phyloP scores from a whole-genome alignment of 2,113 vertebrate genomes.

The Emydura subglobosa region DNA sequence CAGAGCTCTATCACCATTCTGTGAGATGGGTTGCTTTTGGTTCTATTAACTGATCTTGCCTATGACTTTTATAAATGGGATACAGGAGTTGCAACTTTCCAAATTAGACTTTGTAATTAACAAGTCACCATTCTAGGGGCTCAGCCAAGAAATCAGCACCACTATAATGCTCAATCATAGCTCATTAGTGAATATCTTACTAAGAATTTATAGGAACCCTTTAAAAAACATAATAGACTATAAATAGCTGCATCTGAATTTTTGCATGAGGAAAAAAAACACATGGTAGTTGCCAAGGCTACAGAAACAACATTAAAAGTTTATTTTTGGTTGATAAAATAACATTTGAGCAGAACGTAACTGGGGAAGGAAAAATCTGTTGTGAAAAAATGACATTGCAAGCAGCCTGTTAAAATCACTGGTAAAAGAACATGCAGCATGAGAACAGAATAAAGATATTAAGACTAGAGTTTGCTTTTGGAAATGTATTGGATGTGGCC shows the following conservation, averaged over 20 bases:
- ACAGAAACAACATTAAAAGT: conserved; percentile 60
- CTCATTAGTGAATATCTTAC: conserved; percentile 51
- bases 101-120: conserved; percentile 43
- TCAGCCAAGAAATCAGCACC: background rate
- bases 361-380: conserved; percentile 35
- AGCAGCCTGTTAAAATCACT: conserved; percentile 14
- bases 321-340: conserved; percentile 57
- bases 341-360: conserved; percentile 63
- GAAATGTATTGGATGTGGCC: conserved; percentile 19
- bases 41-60: background rate
- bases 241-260: conserved; percentile 67
- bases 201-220: conserved; percentile 45
- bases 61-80: conserved; percentile 17
- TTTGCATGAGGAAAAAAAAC: conserved; percentile 65
- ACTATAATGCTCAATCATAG: conserved; percentile 11
- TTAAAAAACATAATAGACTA: conserved; percentile 65
- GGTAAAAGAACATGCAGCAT: background rate
- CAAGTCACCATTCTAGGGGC: conserved; percentile 10
- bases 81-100: background rate
- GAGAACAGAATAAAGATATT: background rate
- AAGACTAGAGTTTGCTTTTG: background rate
- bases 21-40: background rate
- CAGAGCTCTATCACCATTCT: background rate
- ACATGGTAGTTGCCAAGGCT: conserved; percentile 50
- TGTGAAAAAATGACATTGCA: conserved; percentile 44